Base-by-base conservation (phyloP, 2,797 vertebrate species). In the Echiichthys vipera region DNA sequence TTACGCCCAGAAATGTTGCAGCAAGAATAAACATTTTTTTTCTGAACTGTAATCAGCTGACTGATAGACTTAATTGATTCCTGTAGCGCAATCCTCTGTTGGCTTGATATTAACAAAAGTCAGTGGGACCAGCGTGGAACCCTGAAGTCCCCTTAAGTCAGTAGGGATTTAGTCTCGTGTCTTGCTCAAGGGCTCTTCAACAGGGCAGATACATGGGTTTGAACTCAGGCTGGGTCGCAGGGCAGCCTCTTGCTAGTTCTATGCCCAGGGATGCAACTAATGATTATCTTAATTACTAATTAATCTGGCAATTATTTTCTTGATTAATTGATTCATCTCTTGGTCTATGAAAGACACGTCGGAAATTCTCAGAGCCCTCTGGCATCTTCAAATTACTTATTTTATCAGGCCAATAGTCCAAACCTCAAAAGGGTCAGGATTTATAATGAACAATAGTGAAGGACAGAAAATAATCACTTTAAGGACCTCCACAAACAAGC, bases 1-100 rank as follows among this genome's bases (percentile, higher is more conserved):
- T 88, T 58, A 80, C 66, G 5, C 56, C 58, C 62, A 65, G 59
- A 76, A 73, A 81, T 47, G 69, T n/a, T 54, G 65, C 73, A 40
- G 65, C 56, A 57, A 55, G 37, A 61, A 81, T 45, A 66, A 63
- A 83, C 50, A 53, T 40, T 75, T 71, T 75, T 71, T 58, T 49
- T 40, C 20, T 59, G 29, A 46, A 55, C 18, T 25, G 36, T 1
- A 27, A 75, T 76, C 56, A 79, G 65, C 43, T 70, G 74, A 76
- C 40, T 57, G 55, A 72, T 17, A 50, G 39, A 51, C 51, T 55
- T 42, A 5, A 78, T 55, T 8, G 34, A 68, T 64, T 53, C 27
- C 22, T 61, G 12, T 20, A 45, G 58, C 1, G 9, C 10, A 69
- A 75, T 70, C 36, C 22, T 59, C 54, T 55, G 29, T 47, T 58